Conservation (phyloP, 2,113 vertebrate genomes). For the Nothoprocta perdicaria region DNA sequence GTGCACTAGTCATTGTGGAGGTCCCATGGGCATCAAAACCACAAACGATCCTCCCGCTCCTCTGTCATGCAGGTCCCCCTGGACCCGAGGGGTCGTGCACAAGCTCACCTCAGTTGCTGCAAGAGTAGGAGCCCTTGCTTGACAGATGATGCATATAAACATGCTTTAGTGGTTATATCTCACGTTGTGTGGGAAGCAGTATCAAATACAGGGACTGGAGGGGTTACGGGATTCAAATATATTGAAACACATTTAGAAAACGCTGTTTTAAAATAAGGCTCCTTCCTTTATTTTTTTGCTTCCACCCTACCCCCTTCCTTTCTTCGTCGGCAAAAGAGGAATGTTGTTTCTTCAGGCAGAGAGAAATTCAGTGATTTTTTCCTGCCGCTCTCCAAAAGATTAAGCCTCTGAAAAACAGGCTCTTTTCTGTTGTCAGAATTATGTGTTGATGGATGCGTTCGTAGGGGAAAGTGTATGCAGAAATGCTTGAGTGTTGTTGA, state of each 20-base stretch:
- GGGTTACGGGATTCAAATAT: neutral
- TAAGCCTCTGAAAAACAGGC: neutral
- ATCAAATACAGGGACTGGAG: neutral
- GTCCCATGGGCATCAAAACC: neutral
- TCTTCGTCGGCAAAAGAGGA: neutral
- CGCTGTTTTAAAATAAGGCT: neutral
- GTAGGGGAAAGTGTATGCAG: neutral
- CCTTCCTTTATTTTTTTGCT: neutral
- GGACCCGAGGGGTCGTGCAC: neutral
- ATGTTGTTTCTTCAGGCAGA: neutral
- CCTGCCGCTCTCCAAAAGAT: neutral
- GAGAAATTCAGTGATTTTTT: neutral
- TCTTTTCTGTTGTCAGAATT: neutral
- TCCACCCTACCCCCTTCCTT: too few relatives aligned
- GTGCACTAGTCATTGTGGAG: neutral
- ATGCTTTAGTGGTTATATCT: neutral
- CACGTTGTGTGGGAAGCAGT: neutral
- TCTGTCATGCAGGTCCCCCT: neutral
- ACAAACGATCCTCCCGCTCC: neutral
- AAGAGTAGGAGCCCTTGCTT: neutral
- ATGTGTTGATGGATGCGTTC: neutral
- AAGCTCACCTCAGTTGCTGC: neutral
- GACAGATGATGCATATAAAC: neutral
- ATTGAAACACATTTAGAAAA: neutral
- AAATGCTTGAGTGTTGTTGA: neutral